These are phyloP conservation scores for Cheilosia grossa DNA, from an alignment of 2,888 invertebrate genomes.

Conservation along the genomic window DNA sequence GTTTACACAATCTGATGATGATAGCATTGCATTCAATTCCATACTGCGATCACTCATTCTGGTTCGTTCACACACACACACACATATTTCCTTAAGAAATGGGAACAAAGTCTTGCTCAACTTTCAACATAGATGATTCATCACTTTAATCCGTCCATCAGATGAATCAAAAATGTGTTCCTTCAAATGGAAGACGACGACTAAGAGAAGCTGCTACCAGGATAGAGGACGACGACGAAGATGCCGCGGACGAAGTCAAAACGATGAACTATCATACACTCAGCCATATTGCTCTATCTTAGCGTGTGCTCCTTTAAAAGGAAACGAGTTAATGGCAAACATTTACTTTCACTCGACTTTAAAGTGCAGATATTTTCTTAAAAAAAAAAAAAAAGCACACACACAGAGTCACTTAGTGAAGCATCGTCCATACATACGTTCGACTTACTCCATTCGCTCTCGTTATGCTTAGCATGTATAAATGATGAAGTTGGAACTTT, in stretches of 20 bases:
- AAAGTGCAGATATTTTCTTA: constrained; percentile 60
- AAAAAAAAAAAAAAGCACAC: constrained; percentile 4
- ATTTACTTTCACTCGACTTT: constrained; percentile 71
- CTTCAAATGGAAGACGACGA: constrained; percentile 32
- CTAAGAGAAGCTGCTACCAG: background rate
- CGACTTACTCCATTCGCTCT: constrained; percentile 57
- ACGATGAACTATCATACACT: constrained; percentile 27
- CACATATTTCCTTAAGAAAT: constrained; percentile 1
- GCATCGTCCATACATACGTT: constrained; percentile 37
- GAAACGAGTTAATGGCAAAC: constrained; percentile 73
- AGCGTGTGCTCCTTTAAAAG: constrained; percentile 43
- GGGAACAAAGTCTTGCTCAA: constrained; percentile 45
- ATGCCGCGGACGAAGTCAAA: constrained; percentile 26
- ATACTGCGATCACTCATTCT: constrained; percentile 58
- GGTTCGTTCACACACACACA: too few relatives aligned
- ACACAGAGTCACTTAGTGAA: constrained; percentile 9
- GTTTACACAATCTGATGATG: constrained; percentile 66
- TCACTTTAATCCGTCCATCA: constrained; percentile 74
- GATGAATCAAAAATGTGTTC: constrained; percentile 68
- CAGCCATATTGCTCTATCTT: constrained; percentile 67
- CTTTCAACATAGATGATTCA: constrained; percentile 72
- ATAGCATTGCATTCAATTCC: constrained; percentile 62
- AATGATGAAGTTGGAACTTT: constrained; percentile 67
- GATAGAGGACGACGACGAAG: constrained; percentile 14
- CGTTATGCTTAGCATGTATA: constrained; percentile 69